Conservation (phyloP, 2,113 vertebrate genomes). For the Spizaetus ornatus region DNA sequence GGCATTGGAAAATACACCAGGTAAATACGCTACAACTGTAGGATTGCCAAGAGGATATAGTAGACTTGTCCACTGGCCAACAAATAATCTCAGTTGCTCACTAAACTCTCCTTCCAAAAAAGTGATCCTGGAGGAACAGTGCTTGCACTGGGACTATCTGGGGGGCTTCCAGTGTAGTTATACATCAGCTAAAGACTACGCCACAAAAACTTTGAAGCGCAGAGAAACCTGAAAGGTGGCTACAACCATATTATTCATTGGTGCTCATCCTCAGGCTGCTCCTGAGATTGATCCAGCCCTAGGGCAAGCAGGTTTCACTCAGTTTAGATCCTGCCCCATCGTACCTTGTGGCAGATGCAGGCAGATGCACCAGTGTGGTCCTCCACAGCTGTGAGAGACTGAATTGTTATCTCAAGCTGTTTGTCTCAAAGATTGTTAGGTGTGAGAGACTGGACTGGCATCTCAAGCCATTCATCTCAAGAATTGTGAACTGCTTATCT, state of each 20-base stretch:
- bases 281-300: neutral
- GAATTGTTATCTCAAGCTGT: too few species aligned
- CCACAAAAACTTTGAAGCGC: neutral
- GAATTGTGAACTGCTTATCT: too few species aligned
- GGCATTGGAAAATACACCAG: neutral
- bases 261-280: neutral
- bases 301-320: neutral
- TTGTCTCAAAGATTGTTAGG: too few species aligned
- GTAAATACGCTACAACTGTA: neutral
- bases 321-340: neutral
- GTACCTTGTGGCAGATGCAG: neutral
- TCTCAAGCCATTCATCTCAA: too few species aligned
- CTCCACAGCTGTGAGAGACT: neutral
- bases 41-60: neutral
- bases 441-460: too few species aligned
- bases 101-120: neutral
- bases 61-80: neutral
- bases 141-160: neutral
- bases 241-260: neutral
- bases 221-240: neutral
- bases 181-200: neutral
- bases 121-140: neutral
- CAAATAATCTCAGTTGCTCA: neutral
- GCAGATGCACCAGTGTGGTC: rapidly evolving
- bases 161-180: neutral